Evolutionary conservation across 1,140 invertebrate species (phyloP).

Genomic region (Amyelois transitella): DNA sequence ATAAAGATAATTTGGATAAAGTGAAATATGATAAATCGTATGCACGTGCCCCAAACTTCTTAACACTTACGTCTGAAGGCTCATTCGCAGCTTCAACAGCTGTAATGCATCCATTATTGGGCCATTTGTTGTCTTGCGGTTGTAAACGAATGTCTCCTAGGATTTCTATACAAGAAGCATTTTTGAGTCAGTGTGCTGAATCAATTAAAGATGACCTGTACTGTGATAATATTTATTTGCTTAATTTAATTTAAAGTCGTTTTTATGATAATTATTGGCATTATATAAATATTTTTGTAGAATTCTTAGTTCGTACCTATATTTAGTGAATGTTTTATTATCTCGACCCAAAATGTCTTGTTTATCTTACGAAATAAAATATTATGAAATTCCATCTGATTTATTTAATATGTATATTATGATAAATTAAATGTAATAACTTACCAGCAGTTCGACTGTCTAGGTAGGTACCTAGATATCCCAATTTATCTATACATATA

Average conservation of each 20-base stretch:
- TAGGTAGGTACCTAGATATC: too few species aligned
- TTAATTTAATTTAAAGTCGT: constrained; percentile 27
- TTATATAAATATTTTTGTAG: constrained; percentile 12
- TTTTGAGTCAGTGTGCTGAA: constrained; percentile 41
- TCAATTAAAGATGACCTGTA: constrained; percentile 42
- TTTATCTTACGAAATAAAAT: too few species aligned
- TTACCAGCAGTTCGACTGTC: too few species aligned
- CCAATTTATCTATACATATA: too few species aligned
- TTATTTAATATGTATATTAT: too few species aligned
- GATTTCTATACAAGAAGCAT: constrained; percentile 43
- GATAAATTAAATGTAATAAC: too few species aligned
- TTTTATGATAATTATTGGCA: constrained; percentile 19
- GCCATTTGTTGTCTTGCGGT: constrained; percentile 28
- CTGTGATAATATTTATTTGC: constrained; percentile 51
- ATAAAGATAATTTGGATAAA: neutral
- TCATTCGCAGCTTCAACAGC: constrained; percentile 42
- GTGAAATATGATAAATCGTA: neutral
- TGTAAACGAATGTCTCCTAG: constrained; percentile 37
- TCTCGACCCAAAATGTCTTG: too few species aligned
- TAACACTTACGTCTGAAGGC: constrained; percentile 27
- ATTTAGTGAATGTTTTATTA: too few species aligned
- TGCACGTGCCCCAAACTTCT: neutral
- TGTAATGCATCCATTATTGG: constrained; percentile 44
- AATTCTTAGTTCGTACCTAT: too few species aligned
- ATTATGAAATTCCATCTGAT: too few species aligned